Conservation (phyloP, 2,113 vertebrate species). For the Microtus oregoni region DNA sequence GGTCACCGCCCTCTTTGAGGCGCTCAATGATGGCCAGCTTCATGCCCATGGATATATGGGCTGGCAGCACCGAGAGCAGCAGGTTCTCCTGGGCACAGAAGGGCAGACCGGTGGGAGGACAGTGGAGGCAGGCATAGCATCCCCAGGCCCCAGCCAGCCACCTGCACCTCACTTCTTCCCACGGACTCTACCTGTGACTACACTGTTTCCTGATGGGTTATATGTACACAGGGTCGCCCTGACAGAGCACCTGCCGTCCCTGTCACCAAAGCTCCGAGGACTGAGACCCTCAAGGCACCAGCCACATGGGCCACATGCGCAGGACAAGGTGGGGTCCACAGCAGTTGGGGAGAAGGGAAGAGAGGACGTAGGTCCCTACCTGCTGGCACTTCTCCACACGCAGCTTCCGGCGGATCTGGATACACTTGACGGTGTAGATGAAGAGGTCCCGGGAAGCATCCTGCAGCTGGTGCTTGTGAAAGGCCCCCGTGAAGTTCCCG, state of each 20-base stretch:
- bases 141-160: rapidly evolving
- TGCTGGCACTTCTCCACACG: conserved; percentile 98
- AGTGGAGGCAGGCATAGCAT: rapidly evolving
- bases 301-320: rapidly evolving
- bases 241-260: rapidly evolving
- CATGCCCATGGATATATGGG: conserved; percentile 99
- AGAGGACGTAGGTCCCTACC: conserved; percentile 83
- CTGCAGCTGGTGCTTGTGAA: conserved; percentile 97
- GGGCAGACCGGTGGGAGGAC: neutral
- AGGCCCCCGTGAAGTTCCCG: conserved; percentile 93
- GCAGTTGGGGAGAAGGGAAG: rapidly evolving
- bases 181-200: too few species aligned
- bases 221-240: neutral
- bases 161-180: rapidly evolving
- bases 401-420: conserved; percentile 95
- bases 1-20: conserved; percentile 95
- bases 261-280: neutral
- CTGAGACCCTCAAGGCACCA: rapidly evolving
- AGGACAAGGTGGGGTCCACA: rapidly evolving
- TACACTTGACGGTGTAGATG: conserved; percentile 93
- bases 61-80: conserved; percentile 96
- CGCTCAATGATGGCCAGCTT: conserved; percentile 97
- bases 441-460: conserved; percentile 95
- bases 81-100: conserved; percentile 91
- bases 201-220: neutral